These are phyloP conservation scores for Anguilla rostrata DNA, from an alignment of 2,113 vertebrate species.

Conservation along the genomic window DNA sequence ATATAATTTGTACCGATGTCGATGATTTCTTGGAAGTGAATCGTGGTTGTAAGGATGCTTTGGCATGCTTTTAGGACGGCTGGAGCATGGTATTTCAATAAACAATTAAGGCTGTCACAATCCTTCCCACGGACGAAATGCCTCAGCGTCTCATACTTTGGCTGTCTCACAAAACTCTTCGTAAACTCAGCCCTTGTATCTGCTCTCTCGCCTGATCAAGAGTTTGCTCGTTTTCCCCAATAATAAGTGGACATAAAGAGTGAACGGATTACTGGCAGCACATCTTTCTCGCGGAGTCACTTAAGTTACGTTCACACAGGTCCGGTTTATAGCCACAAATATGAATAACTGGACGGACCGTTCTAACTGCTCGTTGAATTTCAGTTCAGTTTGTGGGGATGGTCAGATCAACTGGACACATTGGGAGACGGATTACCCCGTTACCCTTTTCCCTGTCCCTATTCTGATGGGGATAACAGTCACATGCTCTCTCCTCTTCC, in stretches of 20 bases:
- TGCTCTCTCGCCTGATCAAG: not conserved
- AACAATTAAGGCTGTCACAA: not conserved
- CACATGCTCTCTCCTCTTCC: slow-evolving; percentile 82
- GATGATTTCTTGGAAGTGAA: not conserved
- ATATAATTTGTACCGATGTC: not conserved
- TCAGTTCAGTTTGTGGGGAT: slow-evolving; percentile 55
- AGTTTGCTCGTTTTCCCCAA: not conserved
- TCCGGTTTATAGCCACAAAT: slow-evolving; percentile 41
- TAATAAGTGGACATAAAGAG: slow-evolving; percentile 37
- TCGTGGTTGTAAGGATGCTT: not conserved
- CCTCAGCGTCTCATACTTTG: not conserved
- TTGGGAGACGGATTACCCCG: slow-evolving; percentile 51
- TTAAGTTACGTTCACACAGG: slow-evolving; percentile 10
- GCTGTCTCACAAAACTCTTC: not conserved
- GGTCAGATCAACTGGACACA: slow-evolving; percentile 50
- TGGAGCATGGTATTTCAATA: not conserved
- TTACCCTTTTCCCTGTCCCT: slow-evolving; percentile 79
- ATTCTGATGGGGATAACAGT: slow-evolving; percentile 82
- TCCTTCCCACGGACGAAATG: not conserved
- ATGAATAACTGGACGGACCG: slow-evolving; percentile 76
- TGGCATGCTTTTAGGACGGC: not conserved
- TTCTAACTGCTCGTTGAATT: slow-evolving; percentile 66
- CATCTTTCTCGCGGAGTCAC: slow-evolving; percentile 35
- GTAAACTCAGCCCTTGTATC: not conserved
- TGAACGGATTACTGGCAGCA: slow-evolving; percentile 27